These are phyloP conservation scores for Crotalus viridis DNA, from an alignment of 2,113 vertebrate species.

Conservation along the genomic window DNA sequence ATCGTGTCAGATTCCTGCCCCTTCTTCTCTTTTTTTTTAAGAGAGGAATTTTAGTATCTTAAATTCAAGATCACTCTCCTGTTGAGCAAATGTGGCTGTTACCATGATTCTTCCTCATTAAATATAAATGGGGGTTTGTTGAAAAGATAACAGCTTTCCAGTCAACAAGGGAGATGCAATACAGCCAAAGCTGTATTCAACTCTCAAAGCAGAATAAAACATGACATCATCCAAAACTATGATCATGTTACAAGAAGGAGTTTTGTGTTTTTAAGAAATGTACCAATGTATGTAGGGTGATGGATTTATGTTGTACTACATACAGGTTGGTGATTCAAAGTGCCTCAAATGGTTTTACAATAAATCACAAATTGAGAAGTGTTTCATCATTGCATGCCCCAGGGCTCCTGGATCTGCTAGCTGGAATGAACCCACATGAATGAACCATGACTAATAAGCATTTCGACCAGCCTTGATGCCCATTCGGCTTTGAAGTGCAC, in stretches of 20 bases:
- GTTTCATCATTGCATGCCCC: conserved; percentile 1
- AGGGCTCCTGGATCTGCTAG: not conserved
- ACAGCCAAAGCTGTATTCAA: not conserved
- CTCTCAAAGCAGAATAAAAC: not conserved
- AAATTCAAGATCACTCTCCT: not conserved
- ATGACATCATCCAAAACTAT: not conserved
- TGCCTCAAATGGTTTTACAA: not conserved
- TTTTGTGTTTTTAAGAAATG: not conserved
- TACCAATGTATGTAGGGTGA: not conserved
- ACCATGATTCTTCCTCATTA: not conserved
- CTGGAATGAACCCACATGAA: not conserved
- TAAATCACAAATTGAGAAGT: not conserved
- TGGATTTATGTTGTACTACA: not conserved
- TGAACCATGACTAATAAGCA: not conserved
- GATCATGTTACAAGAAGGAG: not conserved
- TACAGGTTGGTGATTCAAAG: not conserved
- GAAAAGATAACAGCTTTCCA: not conserved
- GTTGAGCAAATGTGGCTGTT: not conserved
- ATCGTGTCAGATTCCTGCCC: not conserved
- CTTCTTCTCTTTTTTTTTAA: not conserved
- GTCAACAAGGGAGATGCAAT: not conserved
- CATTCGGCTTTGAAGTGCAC: not conserved
- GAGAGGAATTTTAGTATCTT: not conserved
- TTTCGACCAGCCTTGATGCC: not conserved
- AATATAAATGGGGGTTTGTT: not conserved